Base-by-base conservation (phyloP, 2,888 invertebrate species). In the Sicus ferrugineus region DNA sequence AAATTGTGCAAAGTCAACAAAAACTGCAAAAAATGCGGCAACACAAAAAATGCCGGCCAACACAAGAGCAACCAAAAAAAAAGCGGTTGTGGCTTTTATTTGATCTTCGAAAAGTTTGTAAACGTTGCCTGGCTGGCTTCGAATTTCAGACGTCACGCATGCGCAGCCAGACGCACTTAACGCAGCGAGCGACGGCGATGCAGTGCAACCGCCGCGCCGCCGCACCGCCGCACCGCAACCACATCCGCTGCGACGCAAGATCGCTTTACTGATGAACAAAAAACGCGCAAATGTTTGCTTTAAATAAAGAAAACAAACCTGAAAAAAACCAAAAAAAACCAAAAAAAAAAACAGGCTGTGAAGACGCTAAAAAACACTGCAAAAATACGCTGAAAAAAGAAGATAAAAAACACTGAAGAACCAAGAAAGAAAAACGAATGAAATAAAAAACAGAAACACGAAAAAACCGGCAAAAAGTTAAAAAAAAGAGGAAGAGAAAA, bases 251-350 rank as follows among this genome's bases (percentile, higher is more conserved):
- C 54, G 14, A 54, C 42, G 54, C 21, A 23, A 23, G 23, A 54
- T 54, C 54, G 28, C 54, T 54, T 54, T 54, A 54, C 54, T 23
- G 54, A 23, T 21, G 21, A 54, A 54, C 54, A 54, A 54, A 16
- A 54, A 26, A 54, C 23, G 54, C 54, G 19, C 4, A n/a, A 38
- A 38, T 7, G 38, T 9, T 9, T 38, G 14, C 38, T 9, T 9
- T 9, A 38, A 38, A 38, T 9, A 38, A 38, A 38, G 14, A 38
- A 38, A 38, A 38, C 14, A 14, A 7, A 38, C 14, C 7, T 46
- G 14, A 11, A 14, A 46, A 16, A 11, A 46, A 5, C 46, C 19
- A 26, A 54, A 23, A 19, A 52, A 52, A 19, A 21, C 5, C 19
- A 52, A 21, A 52, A 5, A 9, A 19, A 23, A 48, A 48, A 48